A percentile compares a stretch with the other conserved stretches of the same genome.
These are phyloP conservation scores for Lysandra bellargus DNA, from an alignment of 2,888 invertebrate species.

Conservation along the genomic window DNA sequence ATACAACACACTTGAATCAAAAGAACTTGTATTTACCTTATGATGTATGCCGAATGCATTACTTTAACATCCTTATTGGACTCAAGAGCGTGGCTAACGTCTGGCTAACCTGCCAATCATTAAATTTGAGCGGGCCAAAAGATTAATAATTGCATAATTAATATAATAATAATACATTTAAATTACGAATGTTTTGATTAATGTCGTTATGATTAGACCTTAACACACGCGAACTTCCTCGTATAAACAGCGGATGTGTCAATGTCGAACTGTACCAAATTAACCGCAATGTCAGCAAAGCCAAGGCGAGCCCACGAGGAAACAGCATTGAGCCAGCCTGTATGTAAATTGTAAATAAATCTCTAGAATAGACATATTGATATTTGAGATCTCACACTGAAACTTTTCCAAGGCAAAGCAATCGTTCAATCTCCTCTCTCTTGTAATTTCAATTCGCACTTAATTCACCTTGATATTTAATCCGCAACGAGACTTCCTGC, in stretches of 20 bases:
- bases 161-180: not conserved
- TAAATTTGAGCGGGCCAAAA: slow-evolving; percentile 1
- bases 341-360: slow-evolving; percentile 32
- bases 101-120: not conserved
- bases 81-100: not conserved
- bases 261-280: slow-evolving; percentile 71
- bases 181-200: not conserved
- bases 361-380: slow-evolving; percentile 19
- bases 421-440: slow-evolving; percentile 43
- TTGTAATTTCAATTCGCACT: slow-evolving; percentile 50
- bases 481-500: slow-evolving; percentile 65
- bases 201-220: slow-evolving; percentile 18
- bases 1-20: not conserved
- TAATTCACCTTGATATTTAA: slow-evolving; percentile 73
- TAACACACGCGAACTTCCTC: slow-evolving; percentile 57
- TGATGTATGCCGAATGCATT: not conserved
- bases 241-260: slow-evolving; percentile 70
- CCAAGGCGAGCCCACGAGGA: slow-evolving; percentile 67
- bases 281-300: slow-evolving; percentile 66
- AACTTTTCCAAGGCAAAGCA: slow-evolving; percentile 30
- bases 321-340: slow-evolving; percentile 42
- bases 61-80: not conserved
- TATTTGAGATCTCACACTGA: slow-evolving; percentile 27
- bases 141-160: not conserved
- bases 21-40: not conserved